phyloP scores from a whole-genome alignment of 2,113 vertebrate genomes.

The Pavo muticus region DNA sequence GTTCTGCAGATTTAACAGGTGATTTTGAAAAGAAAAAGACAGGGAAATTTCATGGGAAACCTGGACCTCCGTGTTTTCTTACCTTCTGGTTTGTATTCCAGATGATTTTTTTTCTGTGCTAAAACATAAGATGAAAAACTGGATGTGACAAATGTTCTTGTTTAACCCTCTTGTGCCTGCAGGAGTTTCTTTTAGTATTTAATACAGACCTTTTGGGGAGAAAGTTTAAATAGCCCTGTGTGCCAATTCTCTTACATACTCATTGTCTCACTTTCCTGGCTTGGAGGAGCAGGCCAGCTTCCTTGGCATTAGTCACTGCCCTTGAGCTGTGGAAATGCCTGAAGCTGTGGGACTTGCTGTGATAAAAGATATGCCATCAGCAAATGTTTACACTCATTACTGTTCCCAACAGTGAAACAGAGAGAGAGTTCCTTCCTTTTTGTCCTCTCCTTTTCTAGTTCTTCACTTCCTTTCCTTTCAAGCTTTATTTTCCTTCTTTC shows the following conservation, averaged over 20 bases:
- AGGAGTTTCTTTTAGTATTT: background rate
- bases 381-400: constrained; percentile 53
- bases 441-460: background rate
- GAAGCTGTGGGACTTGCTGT: constrained; percentile 33
- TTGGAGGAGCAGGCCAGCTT: background rate
- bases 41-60: background rate
- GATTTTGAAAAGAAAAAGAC: background rate
- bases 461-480: background rate
- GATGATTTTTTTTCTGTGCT: background rate
- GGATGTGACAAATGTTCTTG: background rate
- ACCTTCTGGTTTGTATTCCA: background rate
- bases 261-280: constrained; percentile 31
- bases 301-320: constrained; percentile 33
- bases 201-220: background rate
- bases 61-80: background rate
- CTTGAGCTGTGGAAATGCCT: constrained; percentile 34
- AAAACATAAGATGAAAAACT: background rate
- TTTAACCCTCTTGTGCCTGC: background rate
- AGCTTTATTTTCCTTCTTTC: background rate
- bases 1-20: background rate
- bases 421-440: background rate
- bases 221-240: background rate
- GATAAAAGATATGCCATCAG: constrained; percentile 47
- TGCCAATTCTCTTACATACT: background rate
- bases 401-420: constrained; percentile 20